Evolutionary conservation across 2,797 vertebrate genomes (phyloP).

Genomic region (Setipinna tenuifilis): DNA sequence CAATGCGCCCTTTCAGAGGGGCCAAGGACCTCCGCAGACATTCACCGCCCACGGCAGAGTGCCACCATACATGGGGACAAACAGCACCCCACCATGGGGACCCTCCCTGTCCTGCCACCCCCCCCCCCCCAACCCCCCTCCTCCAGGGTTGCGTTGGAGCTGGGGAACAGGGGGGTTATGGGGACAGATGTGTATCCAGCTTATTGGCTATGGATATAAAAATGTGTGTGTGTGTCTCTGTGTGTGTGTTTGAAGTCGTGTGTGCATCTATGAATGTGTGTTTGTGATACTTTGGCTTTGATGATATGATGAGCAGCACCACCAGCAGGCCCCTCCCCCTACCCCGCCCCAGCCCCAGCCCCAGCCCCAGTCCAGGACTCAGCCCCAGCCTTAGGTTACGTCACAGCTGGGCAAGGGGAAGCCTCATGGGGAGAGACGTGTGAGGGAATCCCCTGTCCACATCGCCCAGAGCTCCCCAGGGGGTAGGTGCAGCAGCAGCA

Average conservation of each 20-base stretch:
- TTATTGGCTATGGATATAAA: not conserved
- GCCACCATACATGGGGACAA: not conserved
- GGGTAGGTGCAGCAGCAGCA: too few relatives aligned
- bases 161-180: too few relatives aligned
- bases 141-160: too few relatives aligned
- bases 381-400: not conserved
- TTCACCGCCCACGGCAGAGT: constrained; percentile 21
- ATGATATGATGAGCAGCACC: not conserved
- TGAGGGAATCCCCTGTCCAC: not conserved
- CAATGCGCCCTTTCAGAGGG: constrained; percentile 49
- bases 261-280: not conserved
- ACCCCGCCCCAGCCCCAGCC: too few relatives aligned
- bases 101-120: too few relatives aligned
- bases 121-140: too few relatives aligned
- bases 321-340: too few relatives aligned
- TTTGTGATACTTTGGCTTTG: not conserved
- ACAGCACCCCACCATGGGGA: not conserved
- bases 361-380: too few relatives aligned
- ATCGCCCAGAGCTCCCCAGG: not conserved
- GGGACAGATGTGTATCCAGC: not conserved
- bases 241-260: not conserved
- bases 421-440: not conserved
- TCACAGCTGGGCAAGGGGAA: not conserved
- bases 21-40: constrained; percentile 35
- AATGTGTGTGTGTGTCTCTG: not conserved